Conservation (phyloP, 2,888 invertebrate species). For the Drosophila ochracea region DNA sequence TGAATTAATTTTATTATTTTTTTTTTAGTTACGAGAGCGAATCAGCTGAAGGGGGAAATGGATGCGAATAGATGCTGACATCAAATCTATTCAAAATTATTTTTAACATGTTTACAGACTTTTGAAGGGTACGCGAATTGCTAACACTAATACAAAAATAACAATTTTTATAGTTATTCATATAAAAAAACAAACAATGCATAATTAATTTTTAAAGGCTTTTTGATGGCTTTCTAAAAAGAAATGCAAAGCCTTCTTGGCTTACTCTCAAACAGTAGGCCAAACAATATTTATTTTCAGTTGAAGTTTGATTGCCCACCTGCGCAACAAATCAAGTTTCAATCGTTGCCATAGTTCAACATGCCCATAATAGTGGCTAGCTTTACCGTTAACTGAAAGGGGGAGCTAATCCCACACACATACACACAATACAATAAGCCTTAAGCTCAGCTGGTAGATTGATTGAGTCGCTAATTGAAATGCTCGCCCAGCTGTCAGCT, state of each 20-base stretch:
- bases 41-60: not conserved
- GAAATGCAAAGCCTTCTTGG: not conserved
- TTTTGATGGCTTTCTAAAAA: not conserved
- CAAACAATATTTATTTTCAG: conserved; percentile 7
- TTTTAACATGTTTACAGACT: not conserved
- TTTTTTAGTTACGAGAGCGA: not conserved
- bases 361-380: conserved; percentile 47
- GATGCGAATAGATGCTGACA: not conserved
- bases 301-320: conserved; percentile 33
- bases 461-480: conserved; percentile 49
- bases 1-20: not conserved
- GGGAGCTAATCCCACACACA: conserved; percentile 9
- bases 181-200: not conserved
- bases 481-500: conserved; percentile 43
- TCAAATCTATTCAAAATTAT: not conserved
- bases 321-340: conserved; percentile 37
- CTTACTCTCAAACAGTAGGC: conserved; percentile 38
- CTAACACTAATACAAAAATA: too few species aligned
- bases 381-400: conserved; percentile 45
- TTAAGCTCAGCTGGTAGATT: conserved; percentile 35
- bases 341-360: conserved; percentile 39
- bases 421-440: not conserved
- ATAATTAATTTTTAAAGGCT: not conserved
- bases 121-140: not conserved
- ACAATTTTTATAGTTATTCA: not conserved